phyloP scores from a whole-genome alignment of 92 coral and sea anemone genomes.

The Zoanthus solanderi region DNA sequence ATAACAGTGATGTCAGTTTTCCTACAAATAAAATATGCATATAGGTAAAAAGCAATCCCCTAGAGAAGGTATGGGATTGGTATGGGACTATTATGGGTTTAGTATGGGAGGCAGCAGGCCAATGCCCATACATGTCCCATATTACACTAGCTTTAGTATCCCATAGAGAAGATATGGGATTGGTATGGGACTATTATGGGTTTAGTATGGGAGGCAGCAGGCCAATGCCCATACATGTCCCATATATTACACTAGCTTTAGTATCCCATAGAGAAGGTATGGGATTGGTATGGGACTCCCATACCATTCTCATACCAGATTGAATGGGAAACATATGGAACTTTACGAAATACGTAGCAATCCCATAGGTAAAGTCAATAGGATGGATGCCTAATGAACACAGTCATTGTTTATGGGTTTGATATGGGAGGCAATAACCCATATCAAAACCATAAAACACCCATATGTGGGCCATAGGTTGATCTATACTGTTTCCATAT shows the following conservation, averaged over 20 bases:
- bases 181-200: background rate
- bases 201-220: too few species aligned
- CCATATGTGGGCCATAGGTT: background rate
- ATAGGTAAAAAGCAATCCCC: background rate
- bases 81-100: background rate
- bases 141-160: background rate
- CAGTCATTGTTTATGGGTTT: constrained; percentile 4
- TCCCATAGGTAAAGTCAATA: constrained; percentile 6
- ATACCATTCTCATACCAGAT: constrained; percentile 11
- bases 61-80: background rate
- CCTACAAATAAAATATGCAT: background rate
- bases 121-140: background rate
- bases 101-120: background rate
- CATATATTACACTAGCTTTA: background rate
- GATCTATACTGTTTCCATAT: background rate
- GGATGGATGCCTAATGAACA: background rate
- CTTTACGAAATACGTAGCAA: constrained; percentile 13
- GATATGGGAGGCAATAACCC: constrained; percentile 2
- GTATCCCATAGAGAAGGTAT: constrained; percentile 20
- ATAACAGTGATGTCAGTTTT: constrained; percentile 16
- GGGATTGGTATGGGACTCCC: constrained; percentile 7
- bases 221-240: constrained; percentile 3
- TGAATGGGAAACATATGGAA: constrained; percentile 7
- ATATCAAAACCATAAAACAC: background rate
- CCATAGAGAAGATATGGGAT: background rate